Percentiles rank a stretch among this genome's conserved stretches.
phyloP scores from a whole-genome alignment of 2,888 invertebrate genomes.

The Charanyca ferruginea region DNA sequence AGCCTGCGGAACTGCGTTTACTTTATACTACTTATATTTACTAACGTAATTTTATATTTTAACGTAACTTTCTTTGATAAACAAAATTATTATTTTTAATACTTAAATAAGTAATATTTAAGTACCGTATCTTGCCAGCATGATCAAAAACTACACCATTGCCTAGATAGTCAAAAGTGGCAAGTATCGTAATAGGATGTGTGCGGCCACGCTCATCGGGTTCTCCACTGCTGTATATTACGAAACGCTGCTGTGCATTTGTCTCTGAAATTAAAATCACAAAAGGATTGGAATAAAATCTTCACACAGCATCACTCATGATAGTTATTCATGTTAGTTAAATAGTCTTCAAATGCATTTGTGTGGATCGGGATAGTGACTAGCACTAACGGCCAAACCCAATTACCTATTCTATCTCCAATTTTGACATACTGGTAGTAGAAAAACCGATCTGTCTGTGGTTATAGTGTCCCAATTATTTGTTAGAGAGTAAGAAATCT shows the following conservation, averaged over 20 bases:
- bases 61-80: too few species aligned
- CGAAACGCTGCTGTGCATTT: constrained; percentile 84
- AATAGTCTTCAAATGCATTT: neutral
- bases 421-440: too few species aligned
- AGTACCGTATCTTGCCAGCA: constrained; percentile 83
- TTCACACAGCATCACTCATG: neutral
- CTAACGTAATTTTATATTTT: too few species aligned
- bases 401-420: too few species aligned
- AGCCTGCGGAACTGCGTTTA: neutral
- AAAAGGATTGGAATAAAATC: neutral
- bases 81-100: too few species aligned
- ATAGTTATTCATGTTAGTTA: too few species aligned
- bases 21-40: neutral
- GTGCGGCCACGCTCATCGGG: constrained; percentile 81
- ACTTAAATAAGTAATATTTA: too few species aligned
- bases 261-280: constrained; percentile 71
- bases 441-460: too few species aligned
- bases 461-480: too few species aligned
- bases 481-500: too few species aligned
- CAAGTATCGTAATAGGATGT: constrained; percentile 81
- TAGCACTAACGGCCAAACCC: too few species aligned
- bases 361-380: neutral
- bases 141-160: constrained; percentile 88
- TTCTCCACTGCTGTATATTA: constrained; percentile 84
- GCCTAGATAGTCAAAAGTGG: constrained; percentile 85